Evolutionary conservation across 1,140 invertebrate species (phyloP).

Genomic region (Drosophila sechellia): DNA sequence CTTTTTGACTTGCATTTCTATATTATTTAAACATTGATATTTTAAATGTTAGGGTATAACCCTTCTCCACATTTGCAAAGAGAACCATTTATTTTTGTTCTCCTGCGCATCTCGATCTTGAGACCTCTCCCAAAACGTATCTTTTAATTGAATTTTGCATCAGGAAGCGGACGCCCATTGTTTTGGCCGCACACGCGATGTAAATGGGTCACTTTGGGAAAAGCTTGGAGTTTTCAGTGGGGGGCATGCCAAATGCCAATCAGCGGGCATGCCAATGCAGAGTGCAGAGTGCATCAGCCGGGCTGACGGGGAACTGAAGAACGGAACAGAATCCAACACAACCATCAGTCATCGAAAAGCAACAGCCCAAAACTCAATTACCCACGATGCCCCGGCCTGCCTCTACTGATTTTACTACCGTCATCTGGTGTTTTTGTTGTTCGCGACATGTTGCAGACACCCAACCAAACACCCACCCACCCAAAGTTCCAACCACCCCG

Average conservation of each 20-base stretch:
- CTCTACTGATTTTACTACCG: constrained; percentile 35
- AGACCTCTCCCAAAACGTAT: constrained; percentile 17
- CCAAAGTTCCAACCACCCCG: neutral
- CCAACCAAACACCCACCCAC: neutral
- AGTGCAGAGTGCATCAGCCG: constrained; percentile 1
- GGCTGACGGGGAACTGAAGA: neutral
- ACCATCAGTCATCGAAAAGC: constrained; percentile 61
- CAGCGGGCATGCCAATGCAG: constrained; percentile 1
- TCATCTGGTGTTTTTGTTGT: constrained; percentile 12
- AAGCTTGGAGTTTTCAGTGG: neutral
- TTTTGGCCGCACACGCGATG: constrained; percentile 18
- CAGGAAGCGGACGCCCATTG: constrained; percentile 9
- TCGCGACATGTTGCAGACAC: constrained; percentile 7
- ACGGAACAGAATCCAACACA: constrained; percentile 10
- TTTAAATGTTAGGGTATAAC: too few relatives aligned
- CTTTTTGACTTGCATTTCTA: neutral
- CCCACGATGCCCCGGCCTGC: constrained; percentile 37
- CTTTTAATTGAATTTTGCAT: constrained; percentile 49
- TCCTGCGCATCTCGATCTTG: too few relatives aligned
- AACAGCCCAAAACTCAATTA: constrained; percentile 79
- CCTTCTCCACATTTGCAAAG: neutral
- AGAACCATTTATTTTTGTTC: neutral
- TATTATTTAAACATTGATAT: neutral
- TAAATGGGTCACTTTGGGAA: constrained; percentile 41
- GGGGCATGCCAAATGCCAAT: constrained; percentile 21